These are phyloP conservation scores for Scomber japonicus DNA, from an alignment of 2,113 vertebrate species.

Conservation along the genomic window DNA sequence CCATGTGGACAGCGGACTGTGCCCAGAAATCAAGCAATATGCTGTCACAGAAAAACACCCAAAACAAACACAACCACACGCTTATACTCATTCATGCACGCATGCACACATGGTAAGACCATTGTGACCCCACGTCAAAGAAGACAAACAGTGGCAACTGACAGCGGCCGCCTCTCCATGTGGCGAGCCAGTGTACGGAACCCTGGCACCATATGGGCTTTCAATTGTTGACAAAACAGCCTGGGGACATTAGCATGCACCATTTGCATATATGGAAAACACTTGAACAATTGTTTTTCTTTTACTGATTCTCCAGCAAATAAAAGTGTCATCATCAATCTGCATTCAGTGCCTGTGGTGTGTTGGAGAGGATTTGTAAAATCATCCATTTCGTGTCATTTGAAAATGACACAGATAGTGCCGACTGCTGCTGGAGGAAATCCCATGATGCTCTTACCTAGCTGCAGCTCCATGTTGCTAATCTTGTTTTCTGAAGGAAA, in stretches of 20 bases:
- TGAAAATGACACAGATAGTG: constrained; percentile 55
- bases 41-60: constrained; percentile 54
- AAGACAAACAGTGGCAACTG: constrained; percentile 77
- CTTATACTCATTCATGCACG: constrained; percentile 40
- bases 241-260: constrained; percentile 62
- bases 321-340: constrained; percentile 67
- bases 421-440: constrained; percentile 59
- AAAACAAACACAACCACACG: constrained; percentile 52
- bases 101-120: constrained; percentile 42
- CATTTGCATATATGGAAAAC: constrained; percentile 68
- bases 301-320: constrained; percentile 48
- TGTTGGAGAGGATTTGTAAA: constrained; percentile 66
- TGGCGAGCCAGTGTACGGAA: constrained; percentile 61
- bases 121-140: constrained; percentile 72
- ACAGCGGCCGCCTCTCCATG: constrained; percentile 70
- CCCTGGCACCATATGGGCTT: constrained; percentile 75
- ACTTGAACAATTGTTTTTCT: constrained; percentile 41
- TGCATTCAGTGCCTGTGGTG: constrained; percentile 49
- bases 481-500: constrained; percentile 93
- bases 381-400: constrained; percentile 70
- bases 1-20: constrained; percentile 75
- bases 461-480: constrained; percentile 92
- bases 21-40: constrained; percentile 81
- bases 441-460: constrained; percentile 88
- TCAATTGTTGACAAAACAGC: constrained; percentile 80